Base-by-base conservation (phyloP, 2,113 vertebrate genomes). In the Ameiurus melas region DNA sequence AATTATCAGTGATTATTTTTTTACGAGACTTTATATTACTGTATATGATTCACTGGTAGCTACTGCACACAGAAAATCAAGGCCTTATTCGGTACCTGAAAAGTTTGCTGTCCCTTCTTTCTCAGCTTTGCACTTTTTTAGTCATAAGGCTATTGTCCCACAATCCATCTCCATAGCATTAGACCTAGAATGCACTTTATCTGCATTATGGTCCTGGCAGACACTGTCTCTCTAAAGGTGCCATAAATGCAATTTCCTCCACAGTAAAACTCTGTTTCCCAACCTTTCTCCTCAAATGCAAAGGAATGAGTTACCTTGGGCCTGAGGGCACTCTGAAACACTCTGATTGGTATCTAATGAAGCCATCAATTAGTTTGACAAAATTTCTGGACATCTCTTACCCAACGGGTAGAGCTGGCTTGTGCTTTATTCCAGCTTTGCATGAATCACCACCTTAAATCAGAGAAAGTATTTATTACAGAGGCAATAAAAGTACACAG, bases 311-410 rank as follows among this genome's bases (percentile, higher is more conserved):
- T 89, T 91, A 27, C 84, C 39, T 68, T 36, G 58, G 83, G 81
- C 90, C 89, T 57, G n/a, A 64, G 84, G 90, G 82, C 79, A 39
- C 57, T 83, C 78, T 80, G 80, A 83, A 90, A 88, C n/a, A 60
- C 89, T 88, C 83, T 86, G 85, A 89, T 87, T 91, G 80, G 78
- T 79, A 88, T 77, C 83, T 89, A 90, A 92, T 92, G 88, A 90
- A 90, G 89, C 85, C 86, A 91, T 92, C 90, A 90, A 87, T 92
- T 92, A 92, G 90, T 88, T 81, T 91, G 87, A 90, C 84, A 90
- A 92, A 88, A 87, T 91, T 90, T 89, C 82, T 86, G 86, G 88
- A 92, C 82, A 91, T 84, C 36, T 88, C 83, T 88, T 84, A 86
- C 64, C 89, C 79, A 83, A 85, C 84, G 90, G 90, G 86, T 66